Evolutionary conservation across 2,888 invertebrate species (phyloP), one percentile per base, ranked within the genome.

Genomic region (Lottia scabra): DNA sequence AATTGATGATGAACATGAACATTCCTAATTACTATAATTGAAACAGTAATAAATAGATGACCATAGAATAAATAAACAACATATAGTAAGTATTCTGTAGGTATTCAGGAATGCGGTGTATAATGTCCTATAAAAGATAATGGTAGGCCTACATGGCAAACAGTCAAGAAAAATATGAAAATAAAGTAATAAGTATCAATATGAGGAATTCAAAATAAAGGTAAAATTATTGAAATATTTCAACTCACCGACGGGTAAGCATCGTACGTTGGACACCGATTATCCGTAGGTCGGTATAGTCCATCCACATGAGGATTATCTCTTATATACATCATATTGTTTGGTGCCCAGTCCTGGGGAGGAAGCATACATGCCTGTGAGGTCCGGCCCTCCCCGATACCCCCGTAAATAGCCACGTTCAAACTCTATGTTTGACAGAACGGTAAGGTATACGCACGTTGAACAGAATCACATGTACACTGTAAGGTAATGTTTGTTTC

Each of bases 311-410:
- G 66, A 13, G 38, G 66, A 19, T 43, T 66, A 66, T 66, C 66
- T 19, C 66, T 15, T 15, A 66, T 66, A 45, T 66, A 66, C 66
- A 66, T 66, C 66, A 66, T 66, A 30, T 67, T 30, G 26, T 23
- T 26, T 16, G 46, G 48, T 30, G 19, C n/a, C 46, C 30, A 19
- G 67, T 67, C 26, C 23, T 67, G 67, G 67, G 46, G 67, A 48
- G 67, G 27, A 45, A 44, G 67, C 46, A 46, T 46, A 46, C 48
- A 56, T 56, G 67, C 26, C 67, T 44, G 19, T 30, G 30, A 46
- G 46, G 67, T 26, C n/a, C 30, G 15, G 67, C 48, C 45, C 56
- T 23, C 38, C 43, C 38, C 66, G 44, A 43, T 66, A 43, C 23
- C 44, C 66, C 38, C 38, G 66, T 66, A 43, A 43, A 66, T 43